Base-by-base conservation (phyloP, 2,888 invertebrate genomes). In the Dasysyrphus albostriatus region DNA sequence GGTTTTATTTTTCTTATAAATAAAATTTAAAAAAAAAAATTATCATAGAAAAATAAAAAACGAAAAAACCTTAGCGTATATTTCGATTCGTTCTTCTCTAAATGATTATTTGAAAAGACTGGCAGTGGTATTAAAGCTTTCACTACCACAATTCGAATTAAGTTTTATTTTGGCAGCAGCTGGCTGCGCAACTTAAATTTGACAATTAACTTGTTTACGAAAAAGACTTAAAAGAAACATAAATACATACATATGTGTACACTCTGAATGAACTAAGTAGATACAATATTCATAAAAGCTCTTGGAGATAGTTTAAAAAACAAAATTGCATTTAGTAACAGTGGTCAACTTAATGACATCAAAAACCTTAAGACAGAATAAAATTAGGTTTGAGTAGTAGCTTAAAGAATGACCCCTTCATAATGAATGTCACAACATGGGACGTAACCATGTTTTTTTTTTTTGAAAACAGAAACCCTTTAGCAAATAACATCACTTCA, bases 121-220 rank as follows among this genome's bases (percentile, higher is more conserved):
- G 42, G 12, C 10, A n/a, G 12, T 58, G 37, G 34, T 56, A 12
- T 44, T 63, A 19, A 34, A 49, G 44, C 34, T 37, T 47, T 65
- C 47, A 49, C 19, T 74, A 61, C 69, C 72, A 59, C 59, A 63
- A 78, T 69, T 69, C 32, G 16, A 83, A 83, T 78, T 63, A 37
- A 78, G 42, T 74, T 73, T 37, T 32, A 24, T 32, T 78, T 78
- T 74, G 78, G 61, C 69, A 83, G n/a, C 59, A 69, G 49, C 49
- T 49, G 44, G 61, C 59, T 29, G 61, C 51, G 47, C 74, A 78
- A 59, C 63, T 79, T 70, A 34, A 59, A 49, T 16, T 63, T 75
- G 79, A 78, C 79, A 83, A 75, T 75, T 79, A 75, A 75, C 63
- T 79, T 83, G 79, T 79, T 83, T 79, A 79, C 70, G 75, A 63